A percentile compares a stretch with the other conserved stretches of the same genome.
These are phyloP conservation scores for Battus philenor DNA, from an alignment of 1,140 invertebrate genomes.

Conservation along the genomic window DNA sequence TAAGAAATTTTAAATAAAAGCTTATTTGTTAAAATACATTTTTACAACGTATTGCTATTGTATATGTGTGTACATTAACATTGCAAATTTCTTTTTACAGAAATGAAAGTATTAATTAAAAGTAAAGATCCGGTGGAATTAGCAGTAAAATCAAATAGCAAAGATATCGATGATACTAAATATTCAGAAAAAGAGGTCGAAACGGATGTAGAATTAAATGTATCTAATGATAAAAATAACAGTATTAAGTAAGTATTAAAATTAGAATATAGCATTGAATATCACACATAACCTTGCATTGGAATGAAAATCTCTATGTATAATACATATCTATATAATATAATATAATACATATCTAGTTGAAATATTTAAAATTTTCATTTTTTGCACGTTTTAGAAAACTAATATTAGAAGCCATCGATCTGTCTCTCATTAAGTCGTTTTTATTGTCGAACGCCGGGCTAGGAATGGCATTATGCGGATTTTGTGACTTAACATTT, in stretches of 20 bases:
- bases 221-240: neutral
- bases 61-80: no score
- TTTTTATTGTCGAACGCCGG: conserved; percentile 74
- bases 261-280: no score
- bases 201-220: conserved; percentile 6
- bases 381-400: conserved; percentile 30
- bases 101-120: conserved; percentile 19
- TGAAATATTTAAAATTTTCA: neutral
- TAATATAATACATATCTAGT: neutral
- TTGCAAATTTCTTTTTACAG: no score
- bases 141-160: conserved; percentile 13
- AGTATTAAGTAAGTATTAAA: conserved; percentile 1
- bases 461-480: conserved; percentile 64
- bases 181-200: neutral
- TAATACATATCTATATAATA: neutral
- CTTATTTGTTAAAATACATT: no score
- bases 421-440: conserved; percentile 70
- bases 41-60: no score
- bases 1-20: no score
- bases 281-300: no score
- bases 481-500: conserved; percentile 76
- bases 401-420: conserved; percentile 61
- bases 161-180: conserved; percentile 4
- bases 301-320: neutral
- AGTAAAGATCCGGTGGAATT: conserved; percentile 3